Conservation (phyloP, 2,888 invertebrate genomes). For the Ecliptopera silaceata region DNA sequence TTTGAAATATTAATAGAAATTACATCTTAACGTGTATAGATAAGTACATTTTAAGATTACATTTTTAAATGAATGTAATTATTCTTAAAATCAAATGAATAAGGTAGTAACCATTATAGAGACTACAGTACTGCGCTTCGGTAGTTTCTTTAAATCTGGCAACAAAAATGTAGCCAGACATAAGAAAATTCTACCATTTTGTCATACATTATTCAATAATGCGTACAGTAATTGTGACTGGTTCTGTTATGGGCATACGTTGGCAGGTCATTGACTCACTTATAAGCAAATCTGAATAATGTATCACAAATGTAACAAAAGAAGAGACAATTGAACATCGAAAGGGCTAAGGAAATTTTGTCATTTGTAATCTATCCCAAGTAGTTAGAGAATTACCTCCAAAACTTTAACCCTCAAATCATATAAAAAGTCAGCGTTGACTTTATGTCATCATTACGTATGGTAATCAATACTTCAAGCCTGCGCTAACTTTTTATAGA, state of each 20-base stretch:
- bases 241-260: not conserved
- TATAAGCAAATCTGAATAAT: constrained; percentile 6
- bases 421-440: no score
- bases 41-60: not conserved
- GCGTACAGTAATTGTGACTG: not conserved
- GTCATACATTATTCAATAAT: constrained; percentile 18
- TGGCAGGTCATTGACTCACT: not conserved
- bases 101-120: constrained; percentile 7
- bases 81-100: constrained; percentile 5
- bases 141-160: constrained; percentile 15
- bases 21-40: not conserved
- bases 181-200: constrained; percentile 10
- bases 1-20: not conserved
- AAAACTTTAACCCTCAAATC: no score
- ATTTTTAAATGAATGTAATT: not conserved
- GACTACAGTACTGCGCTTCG: constrained; percentile 9
- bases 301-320: constrained; percentile 9
- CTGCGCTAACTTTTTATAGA: no score
- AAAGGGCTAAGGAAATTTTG: not conserved
- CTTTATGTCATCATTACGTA: no score
- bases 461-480: no score
- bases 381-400: no score
- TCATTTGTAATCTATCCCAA: not conserved
- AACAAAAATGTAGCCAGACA: constrained; percentile 16
- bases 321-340: not conserved